Conservation (phyloP, 2,888 invertebrate species). For the Thalpophila matura region DNA sequence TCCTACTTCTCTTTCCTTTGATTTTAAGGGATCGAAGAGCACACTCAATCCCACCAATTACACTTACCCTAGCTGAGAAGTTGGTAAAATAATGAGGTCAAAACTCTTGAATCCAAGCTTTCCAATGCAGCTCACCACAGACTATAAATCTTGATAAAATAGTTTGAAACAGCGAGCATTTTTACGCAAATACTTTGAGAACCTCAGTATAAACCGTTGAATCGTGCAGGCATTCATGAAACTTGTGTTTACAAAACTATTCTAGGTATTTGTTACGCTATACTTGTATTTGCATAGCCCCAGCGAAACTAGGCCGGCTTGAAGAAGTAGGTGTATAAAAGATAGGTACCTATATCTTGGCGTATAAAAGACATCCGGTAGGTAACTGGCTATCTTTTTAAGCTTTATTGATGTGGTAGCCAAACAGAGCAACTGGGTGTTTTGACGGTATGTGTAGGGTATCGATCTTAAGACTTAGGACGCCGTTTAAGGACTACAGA, state of each 20-base stretch:
- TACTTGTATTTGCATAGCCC: constrained; percentile 45
- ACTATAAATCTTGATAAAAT: constrained; percentile 11
- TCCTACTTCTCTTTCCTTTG: not conserved
- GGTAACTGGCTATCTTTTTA: constrained; percentile 11
- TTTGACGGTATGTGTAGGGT: not conserved
- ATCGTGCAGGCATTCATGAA: constrained; percentile 50
- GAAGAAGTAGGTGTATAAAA: constrained; percentile 8
- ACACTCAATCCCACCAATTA: too few species aligned
- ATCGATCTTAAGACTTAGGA: not conserved
- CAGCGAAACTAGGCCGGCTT: constrained; percentile 43
- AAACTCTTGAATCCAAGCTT: not conserved
- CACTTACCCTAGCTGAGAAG: not conserved
- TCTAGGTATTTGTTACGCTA: constrained; percentile 32
- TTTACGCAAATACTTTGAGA: constrained; percentile 40
- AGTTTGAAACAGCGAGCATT: constrained; percentile 18
- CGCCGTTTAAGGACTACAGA: too few species aligned
- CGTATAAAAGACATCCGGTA: constrained; percentile 12
- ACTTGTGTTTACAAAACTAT: constrained; percentile 48
- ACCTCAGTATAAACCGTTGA: constrained; percentile 20
- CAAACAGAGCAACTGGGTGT: not conserved
- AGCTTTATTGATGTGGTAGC: not conserved
- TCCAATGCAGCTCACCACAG: not conserved
- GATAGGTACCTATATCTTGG: constrained; percentile 16
- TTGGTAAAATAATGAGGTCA: constrained; percentile 11
- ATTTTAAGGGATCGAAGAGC: not conserved